Conservation (phyloP, 1,140 invertebrate species). For the Sitodiplosis mosellana region DNA sequence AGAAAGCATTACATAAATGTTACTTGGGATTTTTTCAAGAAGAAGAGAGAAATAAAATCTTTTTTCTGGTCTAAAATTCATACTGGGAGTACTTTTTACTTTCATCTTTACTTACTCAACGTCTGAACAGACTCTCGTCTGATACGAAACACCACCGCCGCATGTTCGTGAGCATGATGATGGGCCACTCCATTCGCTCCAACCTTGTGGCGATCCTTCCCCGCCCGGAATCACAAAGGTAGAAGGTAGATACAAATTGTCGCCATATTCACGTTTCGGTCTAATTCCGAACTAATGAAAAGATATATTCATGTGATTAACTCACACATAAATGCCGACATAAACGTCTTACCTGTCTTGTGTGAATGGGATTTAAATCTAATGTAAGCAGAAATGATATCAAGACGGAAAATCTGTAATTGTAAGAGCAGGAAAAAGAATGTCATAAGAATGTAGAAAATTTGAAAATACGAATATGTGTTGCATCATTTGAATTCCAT, state of each 20-base stretch:
- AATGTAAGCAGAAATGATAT: slow-evolving; percentile 19
- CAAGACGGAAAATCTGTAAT: slow-evolving; percentile 24
- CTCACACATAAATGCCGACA: slow-evolving; percentile 12
- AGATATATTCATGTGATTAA: slow-evolving; percentile 23
- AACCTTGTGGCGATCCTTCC: slow-evolving; percentile 27
- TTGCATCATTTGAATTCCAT: no score
- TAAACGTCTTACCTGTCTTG: slow-evolving; percentile 22
- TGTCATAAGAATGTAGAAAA: no score
- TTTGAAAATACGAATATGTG: no score
- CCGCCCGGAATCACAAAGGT: slow-evolving; percentile 45
- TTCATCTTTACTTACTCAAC: slow-evolving; percentile 30
- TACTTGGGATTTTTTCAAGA: no score
- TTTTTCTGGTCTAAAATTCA: no score
- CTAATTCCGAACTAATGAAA: slow-evolving; percentile 35
- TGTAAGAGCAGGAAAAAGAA: no score
- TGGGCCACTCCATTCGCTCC: slow-evolving; percentile 45
- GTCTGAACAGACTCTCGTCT: slow-evolving; percentile 48
- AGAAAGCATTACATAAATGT: no score
- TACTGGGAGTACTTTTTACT: no score
- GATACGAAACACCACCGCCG: slow-evolving; percentile 69
- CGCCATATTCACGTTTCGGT: slow-evolving; percentile 53
- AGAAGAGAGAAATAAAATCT: no score
- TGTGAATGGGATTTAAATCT: slow-evolving; percentile 14
- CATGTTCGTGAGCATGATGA: slow-evolving; percentile 69
- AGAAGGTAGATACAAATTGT: slow-evolving; percentile 40